Conservation (phyloP, 2,113 vertebrate species). For the Solenodon paradoxus region DNA sequence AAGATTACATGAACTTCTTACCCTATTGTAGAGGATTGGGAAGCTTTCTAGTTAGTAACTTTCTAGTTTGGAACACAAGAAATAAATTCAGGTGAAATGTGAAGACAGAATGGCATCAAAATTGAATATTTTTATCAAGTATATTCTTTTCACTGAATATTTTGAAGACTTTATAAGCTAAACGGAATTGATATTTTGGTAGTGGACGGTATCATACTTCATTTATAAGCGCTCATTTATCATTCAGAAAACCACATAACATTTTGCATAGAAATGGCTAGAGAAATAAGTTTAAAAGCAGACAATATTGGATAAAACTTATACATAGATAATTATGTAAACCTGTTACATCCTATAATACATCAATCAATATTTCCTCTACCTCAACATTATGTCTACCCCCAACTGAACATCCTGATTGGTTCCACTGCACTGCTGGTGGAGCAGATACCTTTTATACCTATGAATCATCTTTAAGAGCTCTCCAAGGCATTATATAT, state of each 20-base stretch:
- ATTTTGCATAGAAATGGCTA: background rate
- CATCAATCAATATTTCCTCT: background rate
- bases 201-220: background rate
- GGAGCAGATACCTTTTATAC: background rate
- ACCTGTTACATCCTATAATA: background rate
- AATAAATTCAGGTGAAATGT: background rate
- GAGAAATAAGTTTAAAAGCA: background rate
- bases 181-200: background rate
- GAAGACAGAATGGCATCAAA: background rate
- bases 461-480: background rate
- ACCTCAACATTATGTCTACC: background rate
- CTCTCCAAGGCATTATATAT: conserved; percentile 12
- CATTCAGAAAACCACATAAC: background rate
- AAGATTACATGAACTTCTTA: background rate
- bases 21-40: background rate
- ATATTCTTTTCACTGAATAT: background rate
- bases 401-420: background rate
- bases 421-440: background rate
- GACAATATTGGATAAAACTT: background rate
- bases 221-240: background rate
- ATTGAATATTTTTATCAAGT: background rate
- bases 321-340: background rate
- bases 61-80: background rate
- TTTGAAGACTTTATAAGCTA: background rate
- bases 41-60: background rate